These are phyloP conservation scores for Vanacampus margaritifer DNA, from an alignment of 2,113 vertebrate species.

Conservation along the genomic window DNA sequence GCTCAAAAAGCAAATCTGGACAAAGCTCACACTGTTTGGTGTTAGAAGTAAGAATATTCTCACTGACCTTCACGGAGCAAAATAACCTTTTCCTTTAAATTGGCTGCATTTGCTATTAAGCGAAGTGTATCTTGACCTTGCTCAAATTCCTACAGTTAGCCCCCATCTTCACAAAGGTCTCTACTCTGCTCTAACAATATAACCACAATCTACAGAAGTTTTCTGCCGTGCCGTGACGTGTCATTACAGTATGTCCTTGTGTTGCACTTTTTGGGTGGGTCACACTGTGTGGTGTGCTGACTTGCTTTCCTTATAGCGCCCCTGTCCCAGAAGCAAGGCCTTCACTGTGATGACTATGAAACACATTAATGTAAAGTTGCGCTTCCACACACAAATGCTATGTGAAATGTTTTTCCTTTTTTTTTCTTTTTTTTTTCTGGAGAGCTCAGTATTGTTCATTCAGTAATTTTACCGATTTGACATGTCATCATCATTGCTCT, in stretches of 20 bases:
- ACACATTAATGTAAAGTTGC: neutral
- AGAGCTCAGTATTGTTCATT: too few relatives aligned
- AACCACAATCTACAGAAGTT: neutral
- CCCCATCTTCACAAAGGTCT: constrained; percentile 29
- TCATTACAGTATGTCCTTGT: too few relatives aligned
- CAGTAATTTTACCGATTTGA: too few relatives aligned
- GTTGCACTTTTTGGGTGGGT: constrained; percentile 38
- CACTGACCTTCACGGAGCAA: constrained; percentile 56
- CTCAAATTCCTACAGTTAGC: constrained; percentile 23
- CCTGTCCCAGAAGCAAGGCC: constrained; percentile 4
- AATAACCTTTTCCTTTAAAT: constrained; percentile 32
- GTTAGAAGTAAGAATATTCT: neutral
- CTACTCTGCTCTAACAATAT: constrained; percentile 12
- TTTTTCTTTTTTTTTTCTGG: too few relatives aligned
- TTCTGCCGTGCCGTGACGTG: too few relatives aligned
- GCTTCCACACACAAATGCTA: too few relatives aligned
- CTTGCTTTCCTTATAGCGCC: constrained; percentile 20
- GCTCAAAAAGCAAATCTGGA: neutral
- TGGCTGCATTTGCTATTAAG: constrained; percentile 37
- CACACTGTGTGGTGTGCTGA: constrained; percentile 22
- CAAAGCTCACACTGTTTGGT: neutral
- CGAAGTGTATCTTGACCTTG: constrained; percentile 12
- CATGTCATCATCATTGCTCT: too few relatives aligned
- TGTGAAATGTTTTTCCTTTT: too few relatives aligned
- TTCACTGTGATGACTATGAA: neutral